Conservation (phyloP, 2,113 vertebrate genomes). For the Natator depressus region DNA sequence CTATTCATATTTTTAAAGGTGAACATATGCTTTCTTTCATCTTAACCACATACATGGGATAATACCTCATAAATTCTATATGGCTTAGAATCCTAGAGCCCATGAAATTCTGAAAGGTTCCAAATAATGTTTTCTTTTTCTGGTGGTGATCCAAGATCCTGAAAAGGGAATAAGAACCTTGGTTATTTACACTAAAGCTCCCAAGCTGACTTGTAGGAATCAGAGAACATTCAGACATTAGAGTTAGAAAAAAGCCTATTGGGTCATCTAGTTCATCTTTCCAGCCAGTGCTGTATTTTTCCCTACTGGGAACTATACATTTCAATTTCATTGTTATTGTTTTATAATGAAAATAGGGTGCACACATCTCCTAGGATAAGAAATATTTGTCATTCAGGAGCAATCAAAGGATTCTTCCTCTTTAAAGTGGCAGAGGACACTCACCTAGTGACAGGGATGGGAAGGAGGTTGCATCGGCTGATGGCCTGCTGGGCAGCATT, state of each 20-base stretch:
- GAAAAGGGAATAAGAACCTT: not conserved
- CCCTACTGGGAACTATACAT: not conserved
- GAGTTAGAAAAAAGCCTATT: not conserved
- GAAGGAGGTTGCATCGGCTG: fast-evolving
- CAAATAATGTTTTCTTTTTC: not conserved
- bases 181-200: not conserved
- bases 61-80: not conserved
- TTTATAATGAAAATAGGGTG: not conserved
- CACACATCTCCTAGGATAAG: not conserved
- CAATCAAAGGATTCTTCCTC: not conserved
- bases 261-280: not conserved
- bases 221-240: not conserved
- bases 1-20: conserved; percentile 8
- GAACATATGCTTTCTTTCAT: not conserved
- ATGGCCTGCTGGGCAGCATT: not conserved
- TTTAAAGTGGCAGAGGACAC: not conserved
- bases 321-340: not conserved
- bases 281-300: not conserved
- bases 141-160: not conserved
- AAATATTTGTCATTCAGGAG: not conserved
- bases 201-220: not conserved
- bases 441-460: not conserved
- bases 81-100: not conserved
- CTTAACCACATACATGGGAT: not conserved
- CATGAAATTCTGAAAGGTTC: not conserved